A percentile compares a stretch with the other conserved stretches of the same genome.
These are phyloP conservation scores for Brevimyrus niger DNA, from an alignment of 2,113 vertebrate species.

Conservation along the genomic window DNA sequence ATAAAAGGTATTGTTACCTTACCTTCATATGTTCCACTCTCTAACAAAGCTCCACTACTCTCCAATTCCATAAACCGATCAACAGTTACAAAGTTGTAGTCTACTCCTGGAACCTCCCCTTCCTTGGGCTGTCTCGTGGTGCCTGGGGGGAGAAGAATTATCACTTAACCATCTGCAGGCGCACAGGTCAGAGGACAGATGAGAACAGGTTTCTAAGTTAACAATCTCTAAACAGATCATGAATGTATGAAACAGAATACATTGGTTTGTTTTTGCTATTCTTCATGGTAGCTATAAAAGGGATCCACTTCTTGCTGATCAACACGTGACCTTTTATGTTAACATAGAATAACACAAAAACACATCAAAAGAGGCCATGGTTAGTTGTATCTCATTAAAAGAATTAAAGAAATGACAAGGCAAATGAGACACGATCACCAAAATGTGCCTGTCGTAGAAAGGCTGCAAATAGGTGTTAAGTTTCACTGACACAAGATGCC, in stretches of 20 bases:
- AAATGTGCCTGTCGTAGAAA: background rate
- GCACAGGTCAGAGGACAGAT: background rate
- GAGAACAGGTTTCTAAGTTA: background rate
- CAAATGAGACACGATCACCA: background rate
- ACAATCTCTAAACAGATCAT: background rate
- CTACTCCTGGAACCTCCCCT: slow-evolving; percentile 96
- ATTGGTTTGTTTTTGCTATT: background rate
- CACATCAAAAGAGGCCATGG: background rate
- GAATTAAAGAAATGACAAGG: background rate
- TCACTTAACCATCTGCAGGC: background rate
- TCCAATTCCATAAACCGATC: slow-evolving; percentile 99
- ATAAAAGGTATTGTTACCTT: slow-evolving; percentile 36
- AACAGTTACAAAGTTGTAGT: slow-evolving; percentile 98
- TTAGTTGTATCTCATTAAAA: background rate
- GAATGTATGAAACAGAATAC: background rate
- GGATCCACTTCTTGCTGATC: background rate
- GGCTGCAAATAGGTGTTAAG: background rate
- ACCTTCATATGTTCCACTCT: slow-evolving; percentile 99
- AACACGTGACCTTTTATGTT: background rate
- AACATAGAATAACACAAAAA: background rate
- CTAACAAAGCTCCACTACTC: slow-evolving; percentile 94
- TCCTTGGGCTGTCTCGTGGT: slow-evolving; percentile 98
- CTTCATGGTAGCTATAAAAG: background rate
- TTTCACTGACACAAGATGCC: background rate
- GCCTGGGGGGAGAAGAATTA: slow-evolving; percentile 61